Evolutionary conservation across 2,888 invertebrate species (phyloP).

Genomic region (Lottia gigantea): DNA sequence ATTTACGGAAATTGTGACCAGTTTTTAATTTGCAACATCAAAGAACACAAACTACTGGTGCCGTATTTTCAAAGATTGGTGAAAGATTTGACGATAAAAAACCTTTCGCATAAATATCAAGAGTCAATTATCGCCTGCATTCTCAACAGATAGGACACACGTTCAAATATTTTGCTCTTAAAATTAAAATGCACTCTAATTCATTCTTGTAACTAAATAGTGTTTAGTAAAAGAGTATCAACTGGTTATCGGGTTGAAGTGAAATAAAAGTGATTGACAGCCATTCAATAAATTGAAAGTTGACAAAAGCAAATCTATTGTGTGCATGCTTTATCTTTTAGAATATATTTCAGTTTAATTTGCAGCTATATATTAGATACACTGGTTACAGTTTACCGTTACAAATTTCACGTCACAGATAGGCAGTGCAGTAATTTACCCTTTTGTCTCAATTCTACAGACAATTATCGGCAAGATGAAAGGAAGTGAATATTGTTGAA

Average conservation of each 20-base stretch:
- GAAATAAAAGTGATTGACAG: slow-evolving; percentile 5
- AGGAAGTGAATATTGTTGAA: slow-evolving; percentile 5
- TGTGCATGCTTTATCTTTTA: too few species aligned
- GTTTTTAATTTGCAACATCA: too few species aligned
- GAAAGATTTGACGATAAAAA: too few species aligned
- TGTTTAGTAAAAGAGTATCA: too few species aligned
- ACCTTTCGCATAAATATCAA: neutral
- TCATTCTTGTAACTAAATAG: slow-evolving; percentile 1
- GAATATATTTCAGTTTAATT: neutral
- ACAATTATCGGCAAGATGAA: slow-evolving; percentile 3
- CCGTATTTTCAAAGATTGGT: too few species aligned
- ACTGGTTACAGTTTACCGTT: neutral
- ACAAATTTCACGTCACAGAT: slow-evolving; percentile 5
- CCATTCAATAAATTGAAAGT: neutral
- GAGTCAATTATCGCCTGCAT: slow-evolving; percentile 8
- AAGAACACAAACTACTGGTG: too few species aligned
- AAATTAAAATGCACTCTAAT: neutral
- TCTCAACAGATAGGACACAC: too few species aligned
- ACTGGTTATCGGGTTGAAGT: too few species aligned
- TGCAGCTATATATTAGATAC: neutral
- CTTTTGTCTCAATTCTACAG: neutral
- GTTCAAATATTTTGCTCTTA: too few species aligned
- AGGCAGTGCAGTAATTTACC: neutral
- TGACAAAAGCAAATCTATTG: too few species aligned
- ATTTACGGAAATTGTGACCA: too few species aligned